phyloP scores from a whole-genome alignment of 1,140 invertebrate species.

The Atta colombica region DNA sequence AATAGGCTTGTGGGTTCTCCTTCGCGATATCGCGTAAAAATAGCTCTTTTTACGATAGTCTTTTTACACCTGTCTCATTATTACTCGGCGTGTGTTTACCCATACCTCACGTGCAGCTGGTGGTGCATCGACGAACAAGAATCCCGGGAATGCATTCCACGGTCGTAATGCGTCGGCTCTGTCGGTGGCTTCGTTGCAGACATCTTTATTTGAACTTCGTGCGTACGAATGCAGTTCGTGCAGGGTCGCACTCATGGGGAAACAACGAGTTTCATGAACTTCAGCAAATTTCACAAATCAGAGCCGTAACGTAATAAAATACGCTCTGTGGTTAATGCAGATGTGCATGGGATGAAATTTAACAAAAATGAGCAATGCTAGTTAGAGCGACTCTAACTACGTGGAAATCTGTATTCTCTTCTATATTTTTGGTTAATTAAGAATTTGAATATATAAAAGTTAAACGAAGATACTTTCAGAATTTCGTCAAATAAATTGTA shows the following conservation, averaged over 20 bases:
- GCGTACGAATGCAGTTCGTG: slow-evolving; percentile 20
- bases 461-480: neutral
- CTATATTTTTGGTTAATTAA: neutral
- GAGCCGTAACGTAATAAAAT: neutral
- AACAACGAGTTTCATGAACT: neutral
- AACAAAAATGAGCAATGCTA: neutral
- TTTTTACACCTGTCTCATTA: slow-evolving; percentile 34
- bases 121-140: slow-evolving; percentile 40
- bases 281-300: neutral
- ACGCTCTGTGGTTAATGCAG: neutral
- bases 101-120: slow-evolving; percentile 18
- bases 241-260: neutral
- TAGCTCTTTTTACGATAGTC: neutral
- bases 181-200: slow-evolving; percentile 38
- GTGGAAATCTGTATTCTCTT: neutral
- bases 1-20: neutral
- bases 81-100: slow-evolving; percentile 9
- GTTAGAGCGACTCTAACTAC: neutral
- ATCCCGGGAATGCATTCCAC: slow-evolving; percentile 45
- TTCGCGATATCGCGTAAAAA: slow-evolving; percentile 1
- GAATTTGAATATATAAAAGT: neutral
- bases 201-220: slow-evolving; percentile 40
- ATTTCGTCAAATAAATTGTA: neutral
- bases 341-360: neutral
- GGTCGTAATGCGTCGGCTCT: slow-evolving; percentile 36